A percentile compares a stretch with the other conserved stretches of the same genome.
phyloP scores from a whole-genome alignment of 2,797 vertebrate species.

The Sternarchorhynchus goeldii region DNA sequence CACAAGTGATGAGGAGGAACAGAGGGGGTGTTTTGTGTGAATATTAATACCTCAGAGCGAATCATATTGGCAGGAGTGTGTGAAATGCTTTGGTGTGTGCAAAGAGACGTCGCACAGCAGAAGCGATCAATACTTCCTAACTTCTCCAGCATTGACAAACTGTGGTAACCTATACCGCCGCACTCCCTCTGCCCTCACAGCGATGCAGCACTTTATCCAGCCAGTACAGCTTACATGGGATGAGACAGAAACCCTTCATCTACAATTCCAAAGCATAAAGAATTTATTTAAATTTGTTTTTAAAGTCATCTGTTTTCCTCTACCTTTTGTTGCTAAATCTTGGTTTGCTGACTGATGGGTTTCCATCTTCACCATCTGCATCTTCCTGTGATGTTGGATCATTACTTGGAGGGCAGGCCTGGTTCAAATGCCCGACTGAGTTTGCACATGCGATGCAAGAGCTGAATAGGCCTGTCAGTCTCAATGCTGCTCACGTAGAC shows the following conservation, averaged over 20 bases:
- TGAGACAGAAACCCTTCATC: not conserved
- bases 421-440: conserved; percentile 32
- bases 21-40: conserved; percentile 12
- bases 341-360: too few species aligned
- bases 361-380: too few species aligned
- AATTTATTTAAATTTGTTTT: not conserved
- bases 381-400: too few species aligned
- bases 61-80: conserved; percentile 32
- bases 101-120: not conserved
- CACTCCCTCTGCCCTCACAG: conserved; percentile 8
- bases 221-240: not conserved
- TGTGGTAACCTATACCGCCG: conserved; percentile 4
- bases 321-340: too few species aligned
- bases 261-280: not conserved
- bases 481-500: conserved; percentile 51
- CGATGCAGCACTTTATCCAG: not conserved
- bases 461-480: conserved; percentile 65
- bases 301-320: not conserved
- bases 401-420: conserved; percentile 6
- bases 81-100: conserved; percentile 22
- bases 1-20: not conserved
- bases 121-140: conserved; percentile 27
- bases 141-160: conserved; percentile 7
- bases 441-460: not conserved
- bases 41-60: conserved; percentile 13